A percentile compares a stretch with the other conserved stretches of the same genome.
These are phyloP conservation scores for Drosophila prolongata DNA, from an alignment of 2,888 invertebrate genomes.

Conservation along the genomic window DNA sequence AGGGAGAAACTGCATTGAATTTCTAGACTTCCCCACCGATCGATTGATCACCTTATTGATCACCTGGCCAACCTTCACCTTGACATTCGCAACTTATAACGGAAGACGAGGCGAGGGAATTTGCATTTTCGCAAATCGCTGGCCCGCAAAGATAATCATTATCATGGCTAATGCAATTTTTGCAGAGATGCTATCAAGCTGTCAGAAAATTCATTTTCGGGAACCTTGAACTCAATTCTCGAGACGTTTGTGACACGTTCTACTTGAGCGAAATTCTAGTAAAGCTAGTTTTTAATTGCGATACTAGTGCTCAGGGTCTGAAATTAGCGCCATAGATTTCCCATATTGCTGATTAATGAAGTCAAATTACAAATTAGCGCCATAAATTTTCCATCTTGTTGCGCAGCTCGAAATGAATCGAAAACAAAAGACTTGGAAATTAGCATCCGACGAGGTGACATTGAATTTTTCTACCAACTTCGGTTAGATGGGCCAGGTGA, in stretches of 20 bases:
- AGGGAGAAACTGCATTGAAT: conserved; percentile 21
- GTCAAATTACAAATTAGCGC: conserved; percentile 8
- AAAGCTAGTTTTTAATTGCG: conserved; percentile 37
- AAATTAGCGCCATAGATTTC: conserved; percentile 4
- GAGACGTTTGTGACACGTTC: conserved; percentile 45
- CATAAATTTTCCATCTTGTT: conserved; percentile 19
- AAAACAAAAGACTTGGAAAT: conserved; percentile 30
- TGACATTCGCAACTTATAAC: conserved; percentile 57
- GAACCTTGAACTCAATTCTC: conserved; percentile 55
- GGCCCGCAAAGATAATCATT: background rate
- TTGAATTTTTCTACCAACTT: conserved; percentile 26
- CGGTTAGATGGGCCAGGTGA: conserved; percentile 33
- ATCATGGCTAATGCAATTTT: conserved; percentile 26
- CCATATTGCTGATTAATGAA: conserved; percentile 3
- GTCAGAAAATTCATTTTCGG: background rate
- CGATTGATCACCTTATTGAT: conserved; percentile 15
- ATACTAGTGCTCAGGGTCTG: conserved; percentile 2
- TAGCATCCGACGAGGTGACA: conserved; percentile 24
- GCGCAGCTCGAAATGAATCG: conserved; percentile 8
- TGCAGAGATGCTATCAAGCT: conserved; percentile 2
- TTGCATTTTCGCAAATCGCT: conserved; percentile 5
- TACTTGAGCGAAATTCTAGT: conserved; percentile 46
- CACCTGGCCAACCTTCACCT: conserved; percentile 61
- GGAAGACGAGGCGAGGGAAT: conserved; percentile 27
- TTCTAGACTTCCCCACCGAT: conserved; percentile 5